phyloP scores from a whole-genome alignment of 1,140 invertebrate genomes.

The Apis florea region DNA sequence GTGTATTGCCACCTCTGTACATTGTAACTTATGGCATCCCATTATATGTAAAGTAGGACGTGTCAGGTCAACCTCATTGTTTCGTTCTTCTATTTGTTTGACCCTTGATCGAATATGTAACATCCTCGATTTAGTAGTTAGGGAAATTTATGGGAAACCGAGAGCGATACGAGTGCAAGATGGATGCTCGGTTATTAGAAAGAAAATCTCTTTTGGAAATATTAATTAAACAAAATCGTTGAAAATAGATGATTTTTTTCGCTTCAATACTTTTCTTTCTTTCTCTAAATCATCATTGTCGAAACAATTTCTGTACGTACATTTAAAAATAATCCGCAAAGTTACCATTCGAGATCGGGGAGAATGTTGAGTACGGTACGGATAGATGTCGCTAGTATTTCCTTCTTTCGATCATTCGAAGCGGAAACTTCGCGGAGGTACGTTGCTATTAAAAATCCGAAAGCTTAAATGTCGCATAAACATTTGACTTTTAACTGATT shows the following conservation, averaged over 20 bases:
- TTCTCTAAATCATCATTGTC: neutral
- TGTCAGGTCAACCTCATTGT: slow-evolving; percentile 44
- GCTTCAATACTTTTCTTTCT: neutral
- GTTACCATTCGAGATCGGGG: too few species aligned
- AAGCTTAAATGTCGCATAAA: neutral
- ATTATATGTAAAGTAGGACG: slow-evolving; percentile 64
- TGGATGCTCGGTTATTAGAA: slow-evolving; percentile 1
- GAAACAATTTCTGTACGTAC: neutral
- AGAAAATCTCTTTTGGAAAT: neutral
- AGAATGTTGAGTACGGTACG: neutral
- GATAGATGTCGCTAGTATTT: slow-evolving; percentile 25
- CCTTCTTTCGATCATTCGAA: neutral
- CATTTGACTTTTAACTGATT: neutral
- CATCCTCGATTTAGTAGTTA: neutral
- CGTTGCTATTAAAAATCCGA: too few species aligned
- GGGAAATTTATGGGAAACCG: slow-evolving; percentile 2
- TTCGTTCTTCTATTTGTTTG: slow-evolving; percentile 29
- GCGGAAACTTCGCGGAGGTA: too few species aligned
- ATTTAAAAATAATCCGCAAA: too few species aligned
- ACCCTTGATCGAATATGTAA: slow-evolving; percentile 1
- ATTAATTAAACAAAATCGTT: neutral
- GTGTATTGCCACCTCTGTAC: slow-evolving; percentile 56
- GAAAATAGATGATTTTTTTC: neutral
- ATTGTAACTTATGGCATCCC: slow-evolving; percentile 60
- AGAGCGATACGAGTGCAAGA: neutral